Base-by-base conservation (phyloP, 2,888 invertebrate species). In the Stictocephala bisonia region DNA sequence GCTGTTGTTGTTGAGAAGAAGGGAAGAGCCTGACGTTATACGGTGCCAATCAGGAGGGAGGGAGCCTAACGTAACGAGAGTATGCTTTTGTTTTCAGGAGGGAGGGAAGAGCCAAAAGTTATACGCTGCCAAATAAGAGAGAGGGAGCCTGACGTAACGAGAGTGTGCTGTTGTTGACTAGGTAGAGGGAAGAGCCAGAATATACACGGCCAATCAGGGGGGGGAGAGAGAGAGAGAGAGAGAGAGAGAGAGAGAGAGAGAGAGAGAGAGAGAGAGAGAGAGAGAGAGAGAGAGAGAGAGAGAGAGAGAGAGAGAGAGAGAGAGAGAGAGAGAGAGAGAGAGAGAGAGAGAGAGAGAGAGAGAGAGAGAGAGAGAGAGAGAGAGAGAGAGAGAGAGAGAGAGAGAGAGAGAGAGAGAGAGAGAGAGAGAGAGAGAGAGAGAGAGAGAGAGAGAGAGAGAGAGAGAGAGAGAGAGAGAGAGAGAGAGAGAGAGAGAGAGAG, bases 401-500 rank as follows among this genome's bases (percentile, higher is more conserved):
- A 20, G 3, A 44, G 44, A 18, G 44, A 3, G 9, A 4, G 44
- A 44, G 44, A 4, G 9, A 4, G 4, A 9, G 20, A 9, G 4
- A 44, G 44, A 18, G 20, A 44, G 20, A 44, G 44, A 44, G 18
- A 4, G 20, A 4, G 44, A 44, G 20, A 44, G 44, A 9, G 44
- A 44, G 44, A 18, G 44, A 3, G 4, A 9, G 15, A 3, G 44
- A 44, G 44, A 44, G 20, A 44, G 4, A 9, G 9, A 4, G 4
- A 44, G 44, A 44, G 44, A 44, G 44, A 44, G 18, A 44, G 44
- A 44, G 3, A 44, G 44, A 44, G 44, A 44, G 44, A 44, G 3
- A 44, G 44, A 44, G 44, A 44, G 44, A 18, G 9, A 3, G 4
- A 3, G 15, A 4, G 9, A 44, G 44, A 44, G 3, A 44, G 20